Base-by-base conservation (phyloP, 2,797 vertebrate species). In the Rhabdophis nuchalis region DNA sequence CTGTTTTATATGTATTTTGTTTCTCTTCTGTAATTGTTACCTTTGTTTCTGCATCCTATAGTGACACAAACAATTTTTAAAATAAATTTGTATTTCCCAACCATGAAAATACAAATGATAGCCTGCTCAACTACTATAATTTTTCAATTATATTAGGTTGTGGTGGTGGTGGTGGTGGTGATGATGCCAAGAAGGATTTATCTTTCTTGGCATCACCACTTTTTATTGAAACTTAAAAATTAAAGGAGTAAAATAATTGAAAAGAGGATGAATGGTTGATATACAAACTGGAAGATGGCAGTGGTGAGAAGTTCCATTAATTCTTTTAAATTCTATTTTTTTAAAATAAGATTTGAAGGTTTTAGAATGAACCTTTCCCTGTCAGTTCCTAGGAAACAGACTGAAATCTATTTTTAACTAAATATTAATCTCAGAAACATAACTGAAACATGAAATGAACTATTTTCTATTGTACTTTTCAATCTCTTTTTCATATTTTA, bases 181-280 rank as follows among this genome's bases (percentile, higher is more conserved):
- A 20, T 6, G 5, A 58, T 23, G 32, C 32, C 32, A 36, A 36
- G 32, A 36, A 72, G 32, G 16, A 72, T 36, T 72, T 32, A 4
- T 50, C 7, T 50, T n/a, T n/a, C n/a, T n/a, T n/a, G n/a, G n/a
- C n/a, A n/a, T n/a, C n/a, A n/a, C n/a, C 5, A 6, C 3, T 1
- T 0, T 0, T 0, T 20, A 2, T 53, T n/a, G 52, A 10, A 20
- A 3, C 36, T 50, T 29, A 61, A 93, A 72, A 89, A 87, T 14
- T 60, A 2, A 61, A 93, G 94, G 16, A 1, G 91, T n/a, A 16
- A 90, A 90, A 54, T 60, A 23, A 54, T 90, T 14, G 5, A 23
- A 91, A 61, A 92, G 25, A 1, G 54, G n/a, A 7, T 20, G 50
- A 93, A 93, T 94, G 46, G 32, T 32, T 86, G 36, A 60, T 41